A percentile compares a stretch with the other conserved stretches of the same genome.
Evolutionary conservation across 1,140 invertebrate species (phyloP).

Genomic region (Drosophila albomicans): DNA sequence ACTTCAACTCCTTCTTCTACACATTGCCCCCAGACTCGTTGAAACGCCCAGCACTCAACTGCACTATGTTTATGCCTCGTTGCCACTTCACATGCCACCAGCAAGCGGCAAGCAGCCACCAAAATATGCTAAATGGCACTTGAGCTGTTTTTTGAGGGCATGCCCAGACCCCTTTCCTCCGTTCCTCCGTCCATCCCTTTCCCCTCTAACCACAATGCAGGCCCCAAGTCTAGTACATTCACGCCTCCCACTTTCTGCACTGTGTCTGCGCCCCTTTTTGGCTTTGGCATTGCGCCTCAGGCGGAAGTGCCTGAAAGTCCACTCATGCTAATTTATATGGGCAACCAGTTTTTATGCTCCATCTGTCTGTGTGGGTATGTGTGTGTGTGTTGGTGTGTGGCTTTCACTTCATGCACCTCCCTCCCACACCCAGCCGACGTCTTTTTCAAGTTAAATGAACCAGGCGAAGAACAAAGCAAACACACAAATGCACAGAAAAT

Average conservation of each 20-base stretch:
- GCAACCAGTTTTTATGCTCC: slow-evolving; percentile 43
- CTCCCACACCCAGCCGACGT: not conserved
- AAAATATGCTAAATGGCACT: slow-evolving; percentile 76
- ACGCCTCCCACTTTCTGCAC: not conserved
- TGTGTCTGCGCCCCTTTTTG: slow-evolving; percentile 39
- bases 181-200: not conserved
- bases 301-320: slow-evolving; percentile 59
- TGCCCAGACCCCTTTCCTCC: not conserved
- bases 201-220: not conserved
- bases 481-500: slow-evolving; percentile 51
- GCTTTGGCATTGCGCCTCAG: slow-evolving; percentile 53
- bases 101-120: slow-evolving; percentile 14
- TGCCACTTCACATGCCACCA: slow-evolving; percentile 43
- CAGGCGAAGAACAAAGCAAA: slow-evolving; percentile 56
- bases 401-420: slow-evolving; percentile 47
- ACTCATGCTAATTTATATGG: slow-evolving; percentile 75
- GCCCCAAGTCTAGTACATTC: not conserved
- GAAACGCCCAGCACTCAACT: slow-evolving; percentile 35
- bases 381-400: not conserved
- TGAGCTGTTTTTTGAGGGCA: slow-evolving; percentile 47
- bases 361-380: not conserved
- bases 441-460: slow-evolving; percentile 59
- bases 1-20: not conserved
- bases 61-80: slow-evolving; percentile 12
- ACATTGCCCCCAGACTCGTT: slow-evolving; percentile 5